Evolutionary conservation across 2,888 invertebrate species (phyloP), one percentile per base, ranked within the genome.

Genomic region (Ernsta delagoae): DNA sequence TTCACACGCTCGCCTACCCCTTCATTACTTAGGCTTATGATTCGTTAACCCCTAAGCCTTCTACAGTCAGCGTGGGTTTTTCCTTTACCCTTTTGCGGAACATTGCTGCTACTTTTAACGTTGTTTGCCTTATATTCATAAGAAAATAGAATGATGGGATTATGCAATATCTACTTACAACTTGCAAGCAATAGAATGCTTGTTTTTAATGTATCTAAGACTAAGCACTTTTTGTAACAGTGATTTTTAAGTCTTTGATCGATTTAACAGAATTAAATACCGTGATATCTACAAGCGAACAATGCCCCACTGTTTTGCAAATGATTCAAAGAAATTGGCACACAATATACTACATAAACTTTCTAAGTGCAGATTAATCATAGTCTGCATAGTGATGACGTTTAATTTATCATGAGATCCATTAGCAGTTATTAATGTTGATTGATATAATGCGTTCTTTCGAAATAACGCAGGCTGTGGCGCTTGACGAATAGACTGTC

Each of bases 1-100:
- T 75, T 75, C 72, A 73, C 73, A 74, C 75, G 71, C 74, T 73
- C 70, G 56, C 24, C 63, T 59, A 69, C 69, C 69, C 69, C 63
- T 69, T 63, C 69, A 59, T 69, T 69, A 69, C 50, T 63, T 63
- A 69, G 63, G 41, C 63, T 63, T 48, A 63, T 41, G 69, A 69
- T 69, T 69, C 69, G 59, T 69, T 69, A 69, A 69, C 63, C 69
- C 63, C 63, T 43, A 53, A 48, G 63, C 34, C 41, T 41, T 62
- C 54, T 56, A 48, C 34, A 50, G 48, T 31, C 31, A 41, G 16
- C 11, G 39, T 59, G 4, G 31, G 34, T 67, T 62, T 66, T 62
- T 50, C 54, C 54, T 8, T n/a, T 61, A 39, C n/a, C 45, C 67
- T 56, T 67, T 39, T 36, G 34, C 0, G 60, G 48, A 36, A 31